phyloP scores from a whole-genome alignment of 2,113 vertebrate species.

The Anser brachyrhynchus region DNA sequence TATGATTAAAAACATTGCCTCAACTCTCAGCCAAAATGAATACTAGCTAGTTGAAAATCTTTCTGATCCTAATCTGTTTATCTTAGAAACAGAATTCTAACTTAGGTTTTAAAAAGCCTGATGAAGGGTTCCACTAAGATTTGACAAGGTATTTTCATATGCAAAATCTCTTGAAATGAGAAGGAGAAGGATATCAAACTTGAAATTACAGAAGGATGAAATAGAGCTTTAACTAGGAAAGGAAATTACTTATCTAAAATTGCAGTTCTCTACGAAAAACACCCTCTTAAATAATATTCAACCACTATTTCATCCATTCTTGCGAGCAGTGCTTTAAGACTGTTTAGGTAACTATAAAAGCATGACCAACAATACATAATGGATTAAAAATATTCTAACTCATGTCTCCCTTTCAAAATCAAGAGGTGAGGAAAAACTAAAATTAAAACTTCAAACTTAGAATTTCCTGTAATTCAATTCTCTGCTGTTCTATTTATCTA shows the following conservation, averaged over 20 bases:
- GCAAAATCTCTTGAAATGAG: slow-evolving; percentile 71
- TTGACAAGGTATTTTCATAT: slow-evolving; percentile 76
- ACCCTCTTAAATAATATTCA: slow-evolving; percentile 64
- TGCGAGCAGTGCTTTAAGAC: slow-evolving; percentile 39
- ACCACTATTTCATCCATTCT: not conserved
- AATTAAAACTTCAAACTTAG: not conserved
- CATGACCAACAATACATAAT: not conserved
- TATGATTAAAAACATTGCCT: slow-evolving; percentile 81
- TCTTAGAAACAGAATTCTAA: slow-evolving; percentile 83
- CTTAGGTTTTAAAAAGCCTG: slow-evolving; percentile 72
- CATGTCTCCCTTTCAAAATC: not conserved
- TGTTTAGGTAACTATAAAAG: slow-evolving; percentile 4
- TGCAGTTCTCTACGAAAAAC: slow-evolving; percentile 51
- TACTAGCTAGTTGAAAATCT: slow-evolving; percentile 69
- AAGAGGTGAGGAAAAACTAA: slow-evolving; percentile 11
- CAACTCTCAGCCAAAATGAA: slow-evolving; percentile 73
- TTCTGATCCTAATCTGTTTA: slow-evolving; percentile 80
- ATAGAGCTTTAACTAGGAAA: slow-evolving; percentile 51
- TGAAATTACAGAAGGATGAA: slow-evolving; percentile 60
- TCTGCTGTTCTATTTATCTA: slow-evolving; percentile 3
- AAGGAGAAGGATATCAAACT: slow-evolving; percentile 56
- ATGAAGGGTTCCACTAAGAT: slow-evolving; percentile 74
- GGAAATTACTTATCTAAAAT: slow-evolving; percentile 59
- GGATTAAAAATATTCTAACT: not conserved
- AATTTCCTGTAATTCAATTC: not conserved